phyloP scores from a whole-genome alignment of 2,888 invertebrate species.

The Stenoptilia bipunctidactyla region DNA sequence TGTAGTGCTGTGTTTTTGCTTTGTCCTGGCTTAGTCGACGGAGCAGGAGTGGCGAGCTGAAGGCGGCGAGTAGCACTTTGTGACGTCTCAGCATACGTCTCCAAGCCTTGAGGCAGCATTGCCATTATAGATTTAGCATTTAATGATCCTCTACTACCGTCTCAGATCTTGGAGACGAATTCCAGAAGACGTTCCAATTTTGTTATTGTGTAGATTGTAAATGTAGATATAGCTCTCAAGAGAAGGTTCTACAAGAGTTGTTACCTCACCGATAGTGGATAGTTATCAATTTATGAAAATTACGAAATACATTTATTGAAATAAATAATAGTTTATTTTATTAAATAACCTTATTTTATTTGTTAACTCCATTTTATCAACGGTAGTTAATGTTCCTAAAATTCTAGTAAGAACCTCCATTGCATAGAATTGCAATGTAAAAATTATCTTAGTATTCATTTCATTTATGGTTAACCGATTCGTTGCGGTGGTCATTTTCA shows the following conservation, averaged over 20 bases:
- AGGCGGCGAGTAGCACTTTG: constrained; percentile 19
- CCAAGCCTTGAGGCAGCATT: constrained; percentile 4
- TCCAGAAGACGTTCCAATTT: too few species aligned
- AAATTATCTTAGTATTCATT: too few species aligned
- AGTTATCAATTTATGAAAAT: constrained; percentile 60
- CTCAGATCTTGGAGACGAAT: too few species aligned
- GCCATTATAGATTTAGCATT: constrained; percentile 2
- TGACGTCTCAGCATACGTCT: constrained; percentile 27
- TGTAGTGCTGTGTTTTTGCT: neutral
- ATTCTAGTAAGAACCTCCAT: too few species aligned
- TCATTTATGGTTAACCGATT: too few species aligned
- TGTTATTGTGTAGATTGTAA: constrained; percentile 47
- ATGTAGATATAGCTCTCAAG: constrained; percentile 48
- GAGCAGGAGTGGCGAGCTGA: constrained; percentile 29
- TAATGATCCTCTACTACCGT: constrained; percentile 10
- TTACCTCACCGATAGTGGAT: constrained; percentile 68
- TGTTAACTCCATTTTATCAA: too few species aligned
- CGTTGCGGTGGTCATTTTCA: too few species aligned
- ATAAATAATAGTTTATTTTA: constrained; percentile 11
- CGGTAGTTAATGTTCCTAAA: too few species aligned
- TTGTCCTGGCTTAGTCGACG: neutral
- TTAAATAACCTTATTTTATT: too few species aligned
- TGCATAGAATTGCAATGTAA: too few species aligned
- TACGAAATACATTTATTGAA: constrained; percentile 57
- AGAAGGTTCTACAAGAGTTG: constrained; percentile 57